Evolutionary conservation across 2,888 invertebrate species (phyloP).

Genomic region (Cosmia pyralina): DNA sequence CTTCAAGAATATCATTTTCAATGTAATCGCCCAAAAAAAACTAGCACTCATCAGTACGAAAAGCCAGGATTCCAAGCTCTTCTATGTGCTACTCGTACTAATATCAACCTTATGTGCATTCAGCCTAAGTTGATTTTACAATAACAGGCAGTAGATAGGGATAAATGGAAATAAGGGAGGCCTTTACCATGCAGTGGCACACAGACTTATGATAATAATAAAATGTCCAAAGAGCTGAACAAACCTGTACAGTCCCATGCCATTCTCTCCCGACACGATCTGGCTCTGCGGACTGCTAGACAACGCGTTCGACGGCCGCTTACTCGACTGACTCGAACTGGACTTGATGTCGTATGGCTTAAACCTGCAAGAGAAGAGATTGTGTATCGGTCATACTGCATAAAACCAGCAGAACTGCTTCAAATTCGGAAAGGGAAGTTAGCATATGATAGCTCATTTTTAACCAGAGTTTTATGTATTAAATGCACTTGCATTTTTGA

Average conservation of each 20-base stretch:
- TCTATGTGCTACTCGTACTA: background rate
- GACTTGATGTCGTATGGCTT: conserved; percentile 91
- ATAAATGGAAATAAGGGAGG: background rate
- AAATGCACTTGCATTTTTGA: too few relatives aligned
- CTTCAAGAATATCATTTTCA: too few relatives aligned
- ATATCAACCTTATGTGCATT: background rate
- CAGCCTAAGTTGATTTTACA: background rate
- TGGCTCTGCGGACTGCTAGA: conserved; percentile 81
- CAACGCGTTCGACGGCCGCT: conserved; percentile 84
- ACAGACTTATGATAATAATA: background rate
- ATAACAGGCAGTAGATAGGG: background rate
- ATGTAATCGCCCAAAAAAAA: too few relatives aligned
- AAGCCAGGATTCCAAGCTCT: background rate
- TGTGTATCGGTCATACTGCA: background rate
- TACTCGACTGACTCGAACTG: conserved; percentile 82
- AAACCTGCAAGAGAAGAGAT: conserved; percentile 74
- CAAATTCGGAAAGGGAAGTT: background rate
- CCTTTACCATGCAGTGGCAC: background rate
- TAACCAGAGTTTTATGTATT: background rate
- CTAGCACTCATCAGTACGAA: background rate
- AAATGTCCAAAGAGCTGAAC: background rate
- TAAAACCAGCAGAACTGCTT: background rate
- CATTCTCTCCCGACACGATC: conserved; percentile 83
- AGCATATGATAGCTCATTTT: background rate
- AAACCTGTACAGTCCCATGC: conserved; percentile 85